These are phyloP conservation scores for Himalopsyche anomala DNA, from an alignment of 2,888 invertebrate species.

Conservation along the genomic window DNA sequence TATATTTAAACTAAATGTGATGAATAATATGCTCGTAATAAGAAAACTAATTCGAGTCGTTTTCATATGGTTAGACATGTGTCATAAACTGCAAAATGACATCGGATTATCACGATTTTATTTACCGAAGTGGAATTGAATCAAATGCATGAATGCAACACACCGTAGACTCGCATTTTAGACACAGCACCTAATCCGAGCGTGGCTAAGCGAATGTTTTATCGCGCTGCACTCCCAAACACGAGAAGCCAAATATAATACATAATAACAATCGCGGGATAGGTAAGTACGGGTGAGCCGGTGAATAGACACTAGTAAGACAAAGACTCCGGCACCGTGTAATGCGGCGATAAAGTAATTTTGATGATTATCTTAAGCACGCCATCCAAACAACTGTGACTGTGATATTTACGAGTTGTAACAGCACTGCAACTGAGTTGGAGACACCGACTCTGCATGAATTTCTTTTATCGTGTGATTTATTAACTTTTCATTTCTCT, in stretches of 20 bases:
- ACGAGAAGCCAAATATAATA: slow-evolving; percentile 14
- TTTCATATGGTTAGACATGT: no score
- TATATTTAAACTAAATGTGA: no score
- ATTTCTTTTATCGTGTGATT: not conserved
- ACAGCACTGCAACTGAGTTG: not conserved
- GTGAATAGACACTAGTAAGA: slow-evolving; percentile 45
- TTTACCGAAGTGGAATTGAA: slow-evolving; percentile 10
- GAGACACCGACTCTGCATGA: not conserved
- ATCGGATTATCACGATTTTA: not conserved
- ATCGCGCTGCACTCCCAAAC: not conserved
- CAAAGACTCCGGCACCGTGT: slow-evolving; percentile 49
- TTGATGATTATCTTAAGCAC: slow-evolving; percentile 57
- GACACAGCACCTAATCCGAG: not conserved
- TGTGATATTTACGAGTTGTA: slow-evolving; percentile 41
- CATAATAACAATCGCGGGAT: not conserved
- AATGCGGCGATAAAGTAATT: slow-evolving; percentile 57
- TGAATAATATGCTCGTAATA: no score
- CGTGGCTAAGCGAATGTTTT: slow-evolving; percentile 4
- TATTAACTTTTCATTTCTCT: slow-evolving; percentile 1
- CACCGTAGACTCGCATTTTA: not conserved
- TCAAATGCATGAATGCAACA: not conserved
- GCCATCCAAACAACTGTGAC: slow-evolving; percentile 39
- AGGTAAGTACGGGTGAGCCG: not conserved
- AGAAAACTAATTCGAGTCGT: no score
- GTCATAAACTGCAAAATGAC: no score